Evolutionary conservation across 2,113 vertebrate species (phyloP).

Genomic region (Prionailurus viverrinus): DNA sequence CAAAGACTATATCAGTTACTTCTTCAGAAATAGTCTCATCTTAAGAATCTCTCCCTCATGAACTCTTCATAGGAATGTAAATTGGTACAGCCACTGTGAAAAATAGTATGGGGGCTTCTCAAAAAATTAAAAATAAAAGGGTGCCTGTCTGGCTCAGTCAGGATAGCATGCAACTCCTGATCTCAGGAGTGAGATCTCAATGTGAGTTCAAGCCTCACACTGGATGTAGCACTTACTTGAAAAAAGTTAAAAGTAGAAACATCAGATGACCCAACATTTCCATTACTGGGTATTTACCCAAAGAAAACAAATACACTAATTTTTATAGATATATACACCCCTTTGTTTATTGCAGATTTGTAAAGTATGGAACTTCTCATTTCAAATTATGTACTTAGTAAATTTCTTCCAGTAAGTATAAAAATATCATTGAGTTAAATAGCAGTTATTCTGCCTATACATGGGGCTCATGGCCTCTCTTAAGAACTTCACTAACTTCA

Average conservation of each 20-base stretch:
- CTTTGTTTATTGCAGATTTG: neutral
- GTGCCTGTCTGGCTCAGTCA: neutral
- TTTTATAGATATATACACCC: neutral
- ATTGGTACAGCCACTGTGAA: neutral
- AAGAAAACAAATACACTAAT: neutral
- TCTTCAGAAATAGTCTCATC: conserved; percentile 60
- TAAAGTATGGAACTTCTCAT: neutral
- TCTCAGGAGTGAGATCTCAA: neutral
- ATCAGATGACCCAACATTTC: neutral
- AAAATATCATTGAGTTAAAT: neutral
- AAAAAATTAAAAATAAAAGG: neutral
- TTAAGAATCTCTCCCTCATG: neutral
- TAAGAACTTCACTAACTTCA: neutral
- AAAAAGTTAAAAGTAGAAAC: neutral
- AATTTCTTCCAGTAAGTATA: neutral
- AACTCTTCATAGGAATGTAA: neutral
- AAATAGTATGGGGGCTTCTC: neutral
- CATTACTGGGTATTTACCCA: neutral
- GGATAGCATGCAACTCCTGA: neutral
- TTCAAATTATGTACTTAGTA: neutral
- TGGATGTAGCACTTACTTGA: neutral
- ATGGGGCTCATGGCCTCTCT: neutral
- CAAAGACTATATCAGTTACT: conserved; percentile 52
- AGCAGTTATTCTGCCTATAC: neutral
- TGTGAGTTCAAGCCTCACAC: neutral